These are phyloP conservation scores for Athalia circularis DNA, from an alignment of 2,888 invertebrate species.

Conservation along the genomic window DNA sequence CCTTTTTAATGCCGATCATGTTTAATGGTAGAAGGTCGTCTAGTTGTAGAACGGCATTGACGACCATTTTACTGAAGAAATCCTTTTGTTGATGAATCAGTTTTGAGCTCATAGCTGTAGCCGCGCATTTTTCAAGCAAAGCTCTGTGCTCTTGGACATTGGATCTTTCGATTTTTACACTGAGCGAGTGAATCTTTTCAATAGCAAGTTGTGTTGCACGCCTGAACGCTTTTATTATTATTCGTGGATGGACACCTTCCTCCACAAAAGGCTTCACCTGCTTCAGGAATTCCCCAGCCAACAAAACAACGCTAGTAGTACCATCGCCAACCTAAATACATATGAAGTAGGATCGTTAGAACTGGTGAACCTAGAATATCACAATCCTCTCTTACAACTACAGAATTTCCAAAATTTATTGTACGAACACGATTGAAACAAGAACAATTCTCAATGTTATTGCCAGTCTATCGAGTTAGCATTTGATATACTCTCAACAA, in stretches of 20 bases:
- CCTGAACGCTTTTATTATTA: conserved; percentile 92
- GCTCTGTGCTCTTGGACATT: conserved; percentile 79
- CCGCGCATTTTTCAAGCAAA: conserved; percentile 91
- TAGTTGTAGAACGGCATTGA: conserved; percentile 94
- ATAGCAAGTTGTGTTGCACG: conserved; percentile 89
- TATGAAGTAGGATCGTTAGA: conserved; percentile 38
- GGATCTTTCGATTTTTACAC: conserved; percentile 85
- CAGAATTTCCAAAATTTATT: conserved; percentile 43
- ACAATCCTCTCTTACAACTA: not conserved
- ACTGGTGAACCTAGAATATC: not conserved
- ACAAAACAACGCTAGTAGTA: conserved; percentile 96
- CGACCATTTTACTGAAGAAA: conserved; percentile 98
- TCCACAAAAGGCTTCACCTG: conserved; percentile 96
- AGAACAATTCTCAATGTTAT: conserved; percentile 57
- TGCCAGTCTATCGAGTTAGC: conserved; percentile 64
- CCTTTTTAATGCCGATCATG: conserved; percentile 99
- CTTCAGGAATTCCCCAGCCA: conserved; percentile 97
- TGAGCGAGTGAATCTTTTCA: conserved; percentile 87
- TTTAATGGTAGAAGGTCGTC: conserved; percentile 95
- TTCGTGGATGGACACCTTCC: conserved; percentile 96
- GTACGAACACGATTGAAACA: conserved; percentile 66
- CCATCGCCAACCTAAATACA: conserved; percentile 93
- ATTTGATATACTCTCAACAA: conserved; percentile 60
- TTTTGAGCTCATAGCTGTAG: conserved; percentile 98
- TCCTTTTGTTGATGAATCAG: conserved; percentile 96